Base-by-base conservation (phyloP, 2,797 vertebrate genomes). In the Lithobates pipiens region DNA sequence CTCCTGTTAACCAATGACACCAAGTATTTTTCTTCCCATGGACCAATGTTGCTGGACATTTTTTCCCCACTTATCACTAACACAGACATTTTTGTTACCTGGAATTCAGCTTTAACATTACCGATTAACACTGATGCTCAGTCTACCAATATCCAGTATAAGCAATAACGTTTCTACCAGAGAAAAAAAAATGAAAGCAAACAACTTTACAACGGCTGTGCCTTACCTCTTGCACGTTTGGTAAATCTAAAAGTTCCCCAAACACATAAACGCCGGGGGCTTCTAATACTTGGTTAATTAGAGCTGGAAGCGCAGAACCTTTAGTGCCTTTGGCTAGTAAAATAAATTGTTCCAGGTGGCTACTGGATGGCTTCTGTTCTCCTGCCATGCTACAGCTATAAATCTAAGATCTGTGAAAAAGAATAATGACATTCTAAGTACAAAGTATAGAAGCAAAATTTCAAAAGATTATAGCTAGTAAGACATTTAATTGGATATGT, bases 211-310 rank as follows among this genome's bases (percentile, higher is more conserved):
- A 36, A 71, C 9, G 34, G 0, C 23, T 18, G 5, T 63, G 10
- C 86, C 93, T 93, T 92, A 96, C 95, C 95, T 96, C 94, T 91
- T 94, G 94, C 63, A 96, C 93, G 16, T 93, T 95, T 69, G 93
- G 89, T 89, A 96, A 91, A 86, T 95, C 94, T 89, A 96, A 86
- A n/a, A 96, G 90, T 88, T 96, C 95, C 84, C 95, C 95, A 0
- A 96, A 96, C 73, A 95, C 94, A 71, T 96, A 96, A 34, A 96
- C 93, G 29, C 95, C 95, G 34, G 95, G 95, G 76, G 95, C 95
- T 74, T 96, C 95, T 87, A 96, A 89, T 75, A 96, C 93, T 92
- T 96, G 95, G 88, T 91, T 95, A 89, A 96, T 95, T 57, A 96
- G 94, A 89, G 94, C 89, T 79, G 94, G 94, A 76, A 96, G 91